Conservation (phyloP, 2,113 vertebrate species). For the Pica pica region DNA sequence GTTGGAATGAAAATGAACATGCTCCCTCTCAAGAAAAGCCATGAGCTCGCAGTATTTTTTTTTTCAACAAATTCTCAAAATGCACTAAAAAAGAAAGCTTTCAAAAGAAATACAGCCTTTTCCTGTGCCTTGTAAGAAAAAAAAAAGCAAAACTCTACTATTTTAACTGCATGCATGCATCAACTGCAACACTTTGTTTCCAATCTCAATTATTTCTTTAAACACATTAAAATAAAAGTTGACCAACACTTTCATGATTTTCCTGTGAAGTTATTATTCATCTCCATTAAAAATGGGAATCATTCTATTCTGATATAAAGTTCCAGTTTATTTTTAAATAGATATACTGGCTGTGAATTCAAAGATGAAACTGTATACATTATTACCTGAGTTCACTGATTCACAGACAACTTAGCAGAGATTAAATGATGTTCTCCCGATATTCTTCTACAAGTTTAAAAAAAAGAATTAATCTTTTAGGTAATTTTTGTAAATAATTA, state of each 20-base stretch:
- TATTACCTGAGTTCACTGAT: constrained; percentile 74
- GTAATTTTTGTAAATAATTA: constrained; percentile 42
- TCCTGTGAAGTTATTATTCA: not conserved
- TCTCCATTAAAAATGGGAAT: constrained; percentile 37
- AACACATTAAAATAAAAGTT: not conserved
- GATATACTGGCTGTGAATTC: constrained; percentile 20
- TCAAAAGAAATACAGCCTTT: not conserved
- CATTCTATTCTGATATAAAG: not conserved
- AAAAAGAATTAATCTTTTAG: constrained; percentile 58
- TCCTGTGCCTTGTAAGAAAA: not conserved
- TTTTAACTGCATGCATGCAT: constrained; percentile 26
- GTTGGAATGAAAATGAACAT: constrained; percentile 55
- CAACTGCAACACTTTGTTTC: not conserved
- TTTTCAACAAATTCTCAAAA: not conserved
- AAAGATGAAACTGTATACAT: constrained; percentile 12
- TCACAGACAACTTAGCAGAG: constrained; percentile 40
- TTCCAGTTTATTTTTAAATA: constrained; percentile 27
- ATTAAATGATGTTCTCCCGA: not conserved
- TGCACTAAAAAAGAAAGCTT: not conserved
- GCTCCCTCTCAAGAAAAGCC: constrained; percentile 48
- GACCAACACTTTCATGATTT: not conserved
- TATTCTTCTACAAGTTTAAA: constrained; percentile 38
- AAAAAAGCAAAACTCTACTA: not conserved
- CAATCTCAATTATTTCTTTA: constrained; percentile 9
- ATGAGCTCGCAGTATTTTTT: not conserved